phyloP scores from a whole-genome alignment of 2,888 invertebrate species.

The Yponomeuta sedellus region DNA sequence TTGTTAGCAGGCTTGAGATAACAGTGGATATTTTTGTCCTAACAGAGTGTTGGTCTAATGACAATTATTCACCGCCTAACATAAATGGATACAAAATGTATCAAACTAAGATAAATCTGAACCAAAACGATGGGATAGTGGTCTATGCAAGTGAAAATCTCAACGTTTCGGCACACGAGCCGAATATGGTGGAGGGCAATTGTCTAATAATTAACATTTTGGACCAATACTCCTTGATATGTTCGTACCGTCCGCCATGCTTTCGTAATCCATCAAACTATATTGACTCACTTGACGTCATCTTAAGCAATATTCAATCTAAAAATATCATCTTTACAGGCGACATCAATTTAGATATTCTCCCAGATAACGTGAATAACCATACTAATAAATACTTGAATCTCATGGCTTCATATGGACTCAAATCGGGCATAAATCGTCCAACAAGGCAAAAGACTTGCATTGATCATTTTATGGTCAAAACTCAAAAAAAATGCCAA shows the following conservation, averaged over 20 bases:
- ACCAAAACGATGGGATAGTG: neutral
- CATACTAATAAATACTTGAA: neutral
- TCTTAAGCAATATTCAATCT: neutral
- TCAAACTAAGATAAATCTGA: neutral
- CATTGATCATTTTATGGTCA: neutral
- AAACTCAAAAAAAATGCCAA: neutral
- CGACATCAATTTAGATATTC: neutral
- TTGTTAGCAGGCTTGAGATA: neutral
- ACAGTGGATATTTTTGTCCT: neutral
- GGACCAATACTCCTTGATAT: neutral
- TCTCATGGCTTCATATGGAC: neutral
- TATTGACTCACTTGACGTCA: neutral
- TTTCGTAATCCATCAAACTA: neutral
- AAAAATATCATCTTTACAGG: neutral
- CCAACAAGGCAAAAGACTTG: neutral
- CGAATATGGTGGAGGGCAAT: neutral
- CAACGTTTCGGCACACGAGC: neutral
- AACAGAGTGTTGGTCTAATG: neutral
- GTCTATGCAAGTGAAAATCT: neutral
- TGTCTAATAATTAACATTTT: neutral
- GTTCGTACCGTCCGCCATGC: slow-evolving; percentile 5
- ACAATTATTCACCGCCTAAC: neutral
- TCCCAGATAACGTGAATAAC: neutral
- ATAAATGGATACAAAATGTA: neutral
- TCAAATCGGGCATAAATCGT: neutral